Evolutionary conservation across 1,140 invertebrate species (phyloP), one percentile per base, ranked within the genome.

Genomic region (Heliconius nattereri): DNA sequence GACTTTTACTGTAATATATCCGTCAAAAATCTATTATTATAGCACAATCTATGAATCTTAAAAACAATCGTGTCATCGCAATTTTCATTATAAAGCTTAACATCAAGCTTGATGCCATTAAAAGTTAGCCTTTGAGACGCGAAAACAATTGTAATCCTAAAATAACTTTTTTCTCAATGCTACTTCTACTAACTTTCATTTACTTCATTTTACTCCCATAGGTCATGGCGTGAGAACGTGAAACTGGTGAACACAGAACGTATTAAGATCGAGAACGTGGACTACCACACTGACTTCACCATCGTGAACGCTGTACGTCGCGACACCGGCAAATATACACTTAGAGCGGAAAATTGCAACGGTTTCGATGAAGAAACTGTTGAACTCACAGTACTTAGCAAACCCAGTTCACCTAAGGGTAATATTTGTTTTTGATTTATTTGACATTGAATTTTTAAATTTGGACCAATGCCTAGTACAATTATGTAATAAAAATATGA

Each of bases 311-410:
- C 97, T 3, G 96, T 97, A 81, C 95, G 98, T 75, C 97, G 97
- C 81, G 98, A 99, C 91, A 98, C 98, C 37, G 99, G 98, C 82
- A 97, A 97, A 88, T 99, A 99, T 87, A 98, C 97, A 0, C 94
- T 99, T 5, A 96, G 97, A 8, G 97, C 98, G 19, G 97, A 98
- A 87, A 99, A 99, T 93, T 96, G 96, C 71, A 98, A 98, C 86
- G 98, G 98, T 19, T 97, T 97, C 83, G 98, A 99, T 90, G 95
- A 96, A 80, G 98, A 98, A 87, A 98, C 97, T 2, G 97, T 99
- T 7, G 98, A 99, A 90, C 95, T 99, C 1, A 97, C 97, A 66
- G 98, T 99, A 9, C 95, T 99, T 7, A 97, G 98, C 96, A 96
- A 97, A 89, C 98, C 98, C 26, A 95, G 96, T 57, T 92, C 96